Conservation (phyloP, 2,113 vertebrate species). For the Prionailurus bengalensis region DNA sequence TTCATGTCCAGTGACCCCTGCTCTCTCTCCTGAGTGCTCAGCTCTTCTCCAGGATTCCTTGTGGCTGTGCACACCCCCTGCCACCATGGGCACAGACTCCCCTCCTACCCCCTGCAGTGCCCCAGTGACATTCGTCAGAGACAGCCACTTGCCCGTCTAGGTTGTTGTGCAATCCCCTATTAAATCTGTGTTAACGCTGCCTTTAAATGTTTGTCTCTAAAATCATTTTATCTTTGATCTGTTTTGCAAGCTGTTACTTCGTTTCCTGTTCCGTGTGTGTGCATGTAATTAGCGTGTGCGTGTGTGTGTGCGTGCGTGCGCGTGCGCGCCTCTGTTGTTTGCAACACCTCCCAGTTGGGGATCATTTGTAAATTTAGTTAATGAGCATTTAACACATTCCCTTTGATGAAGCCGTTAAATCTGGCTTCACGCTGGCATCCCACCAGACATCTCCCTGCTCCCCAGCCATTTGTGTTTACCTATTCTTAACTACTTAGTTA, state of each 20-base stretch:
- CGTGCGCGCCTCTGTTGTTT: slow-evolving; percentile 65
- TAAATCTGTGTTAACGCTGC: neutral
- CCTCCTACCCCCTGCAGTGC: neutral
- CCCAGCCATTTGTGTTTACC: slow-evolving; percentile 62
- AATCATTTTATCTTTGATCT: slow-evolving; percentile 9
- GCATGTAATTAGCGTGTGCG: slow-evolving; percentile 41
- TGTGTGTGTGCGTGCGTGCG: neutral
- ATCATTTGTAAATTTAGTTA: slow-evolving; percentile 67
- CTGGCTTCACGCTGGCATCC: slow-evolving; percentile 40
- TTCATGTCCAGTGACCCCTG: neutral
- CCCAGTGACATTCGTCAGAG: neutral
- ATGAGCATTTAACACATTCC: slow-evolving; percentile 80
- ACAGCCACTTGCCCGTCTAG: neutral
- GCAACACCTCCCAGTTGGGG: slow-evolving; percentile 73
- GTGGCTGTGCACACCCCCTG: neutral
- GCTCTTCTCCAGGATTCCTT: neutral
- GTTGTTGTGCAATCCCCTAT: neutral
- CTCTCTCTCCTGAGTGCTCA: neutral
- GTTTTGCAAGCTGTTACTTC: slow-evolving; percentile 30
- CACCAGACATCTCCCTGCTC: slow-evolving; percentile 47
- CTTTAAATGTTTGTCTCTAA: neutral
- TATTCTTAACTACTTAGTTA: slow-evolving; percentile 53
- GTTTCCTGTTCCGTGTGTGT: slow-evolving; percentile 47
- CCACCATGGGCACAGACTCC: neutral
- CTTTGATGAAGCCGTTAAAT: slow-evolving; percentile 80